Evolutionary conservation across 2,888 invertebrate genomes (phyloP), one percentile per base, ranked within the genome.

Genomic region (Endotricha flammealis): DNA sequence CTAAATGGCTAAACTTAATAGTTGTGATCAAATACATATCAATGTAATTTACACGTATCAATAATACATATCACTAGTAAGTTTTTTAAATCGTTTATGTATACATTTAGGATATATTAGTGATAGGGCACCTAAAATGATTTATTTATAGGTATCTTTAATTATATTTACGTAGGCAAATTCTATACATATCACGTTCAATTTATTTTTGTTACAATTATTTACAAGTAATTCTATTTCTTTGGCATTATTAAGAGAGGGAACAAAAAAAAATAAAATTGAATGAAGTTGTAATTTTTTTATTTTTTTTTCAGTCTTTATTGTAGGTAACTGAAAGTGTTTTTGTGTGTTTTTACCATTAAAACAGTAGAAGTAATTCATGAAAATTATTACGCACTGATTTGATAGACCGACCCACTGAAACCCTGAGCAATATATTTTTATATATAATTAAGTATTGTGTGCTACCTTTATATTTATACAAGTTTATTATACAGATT

Each of bases 361-460:
- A 39, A 32, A 29, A 53, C 51, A 56, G 48, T 57, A 57, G 57
- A 54, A 52, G 47, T 43, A 53, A 47, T 53, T 48, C 49, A 55
- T 33, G 25, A 53, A 61, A 63, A 66, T 55, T 65, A 64, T 66
- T 62, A 63, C 48, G 80, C 70, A 80, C 82, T 81, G 82, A 80
- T 78, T 80, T 73, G 64, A 75, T 74, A 72, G 64, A 80, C 79
- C 78, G 75, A 80, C 78, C 79, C 80, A 79, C 68, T 73, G 81
- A 58, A 81, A 85, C 62, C 77, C 72, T 81, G 80, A 85, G 85
- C 82, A 83, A 83, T 85, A 85, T 83, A 82, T 85, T 85, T 83
- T 83, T 81, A 81, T 81, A 82, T 73, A 74, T 53, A 72, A 78
- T 73, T 82, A 80, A 77, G 77, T 75, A 81, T 78, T 74, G 64